These are phyloP conservation scores for Congeria kusceri DNA, from an alignment of 2,888 invertebrate species.

Conservation along the genomic window DNA sequence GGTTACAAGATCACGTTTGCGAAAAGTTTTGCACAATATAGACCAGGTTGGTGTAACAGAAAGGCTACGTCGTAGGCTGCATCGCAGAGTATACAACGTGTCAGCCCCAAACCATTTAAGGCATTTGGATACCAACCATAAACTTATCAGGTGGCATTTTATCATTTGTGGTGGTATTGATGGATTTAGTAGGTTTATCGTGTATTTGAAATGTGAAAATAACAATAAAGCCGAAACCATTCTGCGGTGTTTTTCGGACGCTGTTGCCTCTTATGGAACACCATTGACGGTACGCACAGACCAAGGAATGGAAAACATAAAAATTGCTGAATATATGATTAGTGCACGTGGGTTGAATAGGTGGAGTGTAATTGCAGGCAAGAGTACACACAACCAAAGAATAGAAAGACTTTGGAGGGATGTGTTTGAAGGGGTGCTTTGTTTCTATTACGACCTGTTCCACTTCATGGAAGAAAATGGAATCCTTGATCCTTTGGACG, in stretches of 20 bases:
- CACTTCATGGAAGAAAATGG: conserved; percentile 52
- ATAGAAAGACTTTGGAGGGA: conserved; percentile 59
- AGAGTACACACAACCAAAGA: conserved; percentile 46
- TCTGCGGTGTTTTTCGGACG: conserved; percentile 29
- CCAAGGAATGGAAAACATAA: conserved; percentile 46
- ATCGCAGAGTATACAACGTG: conserved; percentile 30
- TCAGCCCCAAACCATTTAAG: conserved; percentile 48
- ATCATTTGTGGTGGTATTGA: conserved; percentile 52
- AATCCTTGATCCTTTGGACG: conserved; percentile 43
- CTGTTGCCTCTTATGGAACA: conserved; percentile 22
- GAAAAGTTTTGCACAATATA: background rate
- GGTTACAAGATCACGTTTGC: conserved; percentile 9
- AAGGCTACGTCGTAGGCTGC: background rate
- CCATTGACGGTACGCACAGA: conserved; percentile 45
- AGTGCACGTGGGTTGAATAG: conserved; percentile 11
- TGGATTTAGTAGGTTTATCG: conserved; percentile 52
- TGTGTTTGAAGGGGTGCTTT: conserved; percentile 49
- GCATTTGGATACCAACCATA: conserved; percentile 60
- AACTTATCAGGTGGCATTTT: conserved; percentile 54
- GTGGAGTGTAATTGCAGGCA: conserved; percentile 36
- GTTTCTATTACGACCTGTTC: conserved; percentile 50
- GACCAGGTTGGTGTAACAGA: conserved; percentile 6
- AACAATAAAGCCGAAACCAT: conserved; percentile 53
- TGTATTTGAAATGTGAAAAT: conserved; percentile 36
- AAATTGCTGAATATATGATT: conserved; percentile 43